Percentiles rank a stretch among this genome's conserved stretches.
Evolutionary conservation across 2,113 vertebrate species (phyloP).

Genomic region (Ifrita kowaldi): DNA sequence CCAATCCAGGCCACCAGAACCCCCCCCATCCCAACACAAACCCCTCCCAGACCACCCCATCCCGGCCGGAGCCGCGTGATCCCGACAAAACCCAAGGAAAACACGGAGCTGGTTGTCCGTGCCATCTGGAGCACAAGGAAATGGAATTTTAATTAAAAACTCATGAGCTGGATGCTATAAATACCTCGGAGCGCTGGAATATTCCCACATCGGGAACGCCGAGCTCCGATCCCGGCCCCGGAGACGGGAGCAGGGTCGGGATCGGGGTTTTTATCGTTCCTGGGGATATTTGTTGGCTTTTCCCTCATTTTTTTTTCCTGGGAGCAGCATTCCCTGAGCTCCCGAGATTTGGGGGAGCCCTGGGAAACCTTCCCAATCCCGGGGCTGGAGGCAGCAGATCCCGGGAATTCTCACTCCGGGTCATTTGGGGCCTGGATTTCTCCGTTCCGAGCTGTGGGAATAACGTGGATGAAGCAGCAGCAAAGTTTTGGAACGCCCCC

Average conservation of each 20-base stretch:
- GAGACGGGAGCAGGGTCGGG: neutral
- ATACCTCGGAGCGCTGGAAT: constrained; percentile 9
- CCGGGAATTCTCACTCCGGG: accelerated
- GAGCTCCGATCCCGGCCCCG: neutral
- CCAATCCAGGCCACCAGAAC: accelerated
- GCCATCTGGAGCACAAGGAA: constrained; percentile 58
- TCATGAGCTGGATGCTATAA: constrained; percentile 55
- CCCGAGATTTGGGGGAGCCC: accelerated
- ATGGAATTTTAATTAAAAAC: constrained; percentile 67
- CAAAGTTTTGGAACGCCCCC: neutral
- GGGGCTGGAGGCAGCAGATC: neutral
- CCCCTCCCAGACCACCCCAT: neutral
- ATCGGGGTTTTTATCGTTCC: neutral
- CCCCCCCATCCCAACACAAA: accelerated
- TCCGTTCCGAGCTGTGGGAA: neutral
- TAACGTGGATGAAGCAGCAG: accelerated
- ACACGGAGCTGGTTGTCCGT: neutral
- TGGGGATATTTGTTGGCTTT: neutral
- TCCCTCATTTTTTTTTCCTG: accelerated
- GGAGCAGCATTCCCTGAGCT: neutral
- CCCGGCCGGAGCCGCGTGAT: neutral
- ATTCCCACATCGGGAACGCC: constrained; percentile 19
- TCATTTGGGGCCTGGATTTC: neutral
- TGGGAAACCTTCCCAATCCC: neutral
- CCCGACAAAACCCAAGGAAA: neutral